Conservation (phyloP, 2,797 vertebrate species). For the Ptychobarbus kaznakovi region DNA sequence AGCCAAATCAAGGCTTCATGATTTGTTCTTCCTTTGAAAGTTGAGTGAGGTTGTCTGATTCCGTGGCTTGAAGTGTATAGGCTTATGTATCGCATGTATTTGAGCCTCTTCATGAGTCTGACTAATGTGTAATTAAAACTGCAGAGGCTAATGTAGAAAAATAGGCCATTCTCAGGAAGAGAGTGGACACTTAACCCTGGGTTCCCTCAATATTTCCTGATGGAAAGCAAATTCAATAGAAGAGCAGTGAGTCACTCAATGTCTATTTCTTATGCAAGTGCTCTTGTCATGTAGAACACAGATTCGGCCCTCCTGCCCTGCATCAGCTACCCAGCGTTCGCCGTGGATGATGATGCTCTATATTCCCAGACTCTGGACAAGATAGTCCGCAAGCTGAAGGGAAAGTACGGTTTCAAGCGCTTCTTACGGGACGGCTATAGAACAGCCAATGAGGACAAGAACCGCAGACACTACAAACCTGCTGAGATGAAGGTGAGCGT, state of each 20-base stretch:
- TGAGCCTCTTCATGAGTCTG: slow-evolving; percentile 48
- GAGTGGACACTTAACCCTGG: slow-evolving; percentile 30
- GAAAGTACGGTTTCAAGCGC: slow-evolving; percentile 94
- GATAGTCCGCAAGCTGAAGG: slow-evolving; percentile 90
- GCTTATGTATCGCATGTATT: slow-evolving; percentile 42
- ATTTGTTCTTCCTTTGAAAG: slow-evolving; percentile 31
- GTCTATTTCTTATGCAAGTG: background rate
- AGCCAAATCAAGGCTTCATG: slow-evolving; percentile 16
- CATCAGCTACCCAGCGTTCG: slow-evolving; percentile 97
- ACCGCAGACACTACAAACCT: slow-evolving; percentile 90
- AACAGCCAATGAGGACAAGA: slow-evolving; percentile 90
- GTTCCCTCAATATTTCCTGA: slow-evolving; percentile 10
- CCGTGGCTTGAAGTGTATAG: background rate
- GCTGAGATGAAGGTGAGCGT: slow-evolving; percentile 95
- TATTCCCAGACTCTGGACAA: slow-evolving; percentile 94
- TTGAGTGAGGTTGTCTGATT: slow-evolving; percentile 15
- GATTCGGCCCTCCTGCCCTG: slow-evolving; percentile 94
- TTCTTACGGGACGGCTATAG: slow-evolving; percentile 95
- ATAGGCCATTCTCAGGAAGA: slow-evolving; percentile 18
- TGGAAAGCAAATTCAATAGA: slow-evolving; percentile 19
- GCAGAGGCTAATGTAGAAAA: slow-evolving; percentile 28
- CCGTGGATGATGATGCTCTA: slow-evolving; percentile 93
- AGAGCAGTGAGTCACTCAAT: background rate
- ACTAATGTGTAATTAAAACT: slow-evolving; percentile 57
- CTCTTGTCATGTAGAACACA: slow-evolving; percentile 84